These are phyloP conservation scores for Clupea harengus DNA, from an alignment of 2,113 vertebrate species.

Conservation along the genomic window DNA sequence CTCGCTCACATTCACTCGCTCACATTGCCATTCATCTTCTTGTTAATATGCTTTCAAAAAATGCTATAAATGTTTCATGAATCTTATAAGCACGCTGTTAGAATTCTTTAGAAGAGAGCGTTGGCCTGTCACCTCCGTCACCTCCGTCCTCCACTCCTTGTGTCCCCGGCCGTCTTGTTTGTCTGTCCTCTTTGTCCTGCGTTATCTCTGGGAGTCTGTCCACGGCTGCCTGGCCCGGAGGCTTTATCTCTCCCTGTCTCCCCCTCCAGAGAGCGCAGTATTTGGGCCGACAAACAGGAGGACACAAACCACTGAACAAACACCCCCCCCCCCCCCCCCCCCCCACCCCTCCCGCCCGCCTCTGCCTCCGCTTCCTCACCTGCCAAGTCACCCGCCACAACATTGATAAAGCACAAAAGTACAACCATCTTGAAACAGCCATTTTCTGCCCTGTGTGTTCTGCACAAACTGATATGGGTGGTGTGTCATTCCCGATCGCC, in stretches of 20 bases:
- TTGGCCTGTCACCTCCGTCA: no score
- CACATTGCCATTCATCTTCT: no score
- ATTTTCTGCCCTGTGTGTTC: background rate
- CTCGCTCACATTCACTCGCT: background rate
- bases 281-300: background rate
- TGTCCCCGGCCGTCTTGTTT: background rate
- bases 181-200: background rate
- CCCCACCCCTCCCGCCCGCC: no score
- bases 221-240: background rate
- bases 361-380: background rate
- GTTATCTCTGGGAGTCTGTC: background rate
- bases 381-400: background rate
- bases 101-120: no score
- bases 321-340: no score
- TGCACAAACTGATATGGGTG: background rate
- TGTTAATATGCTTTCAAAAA: background rate
- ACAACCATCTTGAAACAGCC: background rate
- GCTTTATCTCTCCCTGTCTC: background rate
- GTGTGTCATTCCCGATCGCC: no score
- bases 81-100: no score
- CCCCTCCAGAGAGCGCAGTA: background rate
- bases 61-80: background rate
- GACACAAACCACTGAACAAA: background rate
- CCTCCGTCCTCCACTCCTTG: no score
- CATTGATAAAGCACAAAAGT: background rate